Evolutionary conservation across 2,888 invertebrate species (phyloP).

Genomic region (Neoscelio sp.): DNA sequence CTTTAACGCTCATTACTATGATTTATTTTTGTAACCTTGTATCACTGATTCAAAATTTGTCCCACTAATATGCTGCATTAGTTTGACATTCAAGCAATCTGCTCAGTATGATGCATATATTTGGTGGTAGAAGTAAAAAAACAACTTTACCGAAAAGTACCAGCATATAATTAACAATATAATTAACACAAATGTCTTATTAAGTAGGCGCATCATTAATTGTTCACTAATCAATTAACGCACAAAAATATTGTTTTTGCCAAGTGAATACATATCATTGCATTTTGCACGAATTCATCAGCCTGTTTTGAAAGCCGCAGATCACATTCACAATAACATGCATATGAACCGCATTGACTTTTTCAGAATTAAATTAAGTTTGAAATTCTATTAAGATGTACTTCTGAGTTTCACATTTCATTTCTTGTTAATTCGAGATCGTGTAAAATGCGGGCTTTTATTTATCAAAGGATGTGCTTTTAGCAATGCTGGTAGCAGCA

Average conservation of each 20-base stretch:
- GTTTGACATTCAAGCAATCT: too few species aligned
- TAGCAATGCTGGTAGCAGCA: constrained; percentile 69
- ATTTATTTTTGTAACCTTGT: too few species aligned
- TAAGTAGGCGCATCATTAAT: constrained; percentile 1
- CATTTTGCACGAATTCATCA: constrained; percentile 11
- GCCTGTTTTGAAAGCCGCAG: constrained; percentile 11
- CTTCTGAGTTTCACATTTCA: constrained; percentile 48
- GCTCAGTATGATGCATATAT: too few species aligned
- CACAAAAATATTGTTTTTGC: constrained; percentile 21
- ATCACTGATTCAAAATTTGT: too few species aligned
- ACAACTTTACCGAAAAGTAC: too few species aligned
- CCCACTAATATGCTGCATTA: too few species aligned
- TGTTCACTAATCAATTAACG: constrained; percentile 1
- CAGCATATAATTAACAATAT: too few species aligned
- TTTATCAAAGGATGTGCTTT: constrained; percentile 66
- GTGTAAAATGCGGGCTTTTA: constrained; percentile 65
- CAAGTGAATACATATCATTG: constrained; percentile 16
- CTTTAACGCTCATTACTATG: too few species aligned
- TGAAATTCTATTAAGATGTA: constrained; percentile 51
- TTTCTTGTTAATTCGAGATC: constrained; percentile 59
- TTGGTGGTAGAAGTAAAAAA: too few species aligned
- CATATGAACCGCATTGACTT: constrained; percentile 27
- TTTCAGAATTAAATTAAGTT: constrained; percentile 43
- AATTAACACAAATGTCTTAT: too few species aligned
- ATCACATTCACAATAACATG: constrained; percentile 18